Percentiles rank a stretch among this genome's conserved stretches.
phyloP scores from a whole-genome alignment of 2,888 invertebrate genomes.

The Enchytraeus crypticus region DNA sequence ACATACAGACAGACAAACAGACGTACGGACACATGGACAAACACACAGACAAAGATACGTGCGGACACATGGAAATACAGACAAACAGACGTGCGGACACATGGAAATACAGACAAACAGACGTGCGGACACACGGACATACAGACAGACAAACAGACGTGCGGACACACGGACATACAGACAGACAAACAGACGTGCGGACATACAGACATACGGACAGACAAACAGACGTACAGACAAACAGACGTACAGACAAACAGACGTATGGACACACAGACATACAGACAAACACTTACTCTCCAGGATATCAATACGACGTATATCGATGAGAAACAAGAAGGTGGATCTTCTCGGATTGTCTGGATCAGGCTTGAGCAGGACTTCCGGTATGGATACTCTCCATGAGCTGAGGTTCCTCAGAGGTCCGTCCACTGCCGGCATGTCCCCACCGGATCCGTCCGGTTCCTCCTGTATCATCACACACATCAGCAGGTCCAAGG shows the following conservation, averaged over 20 bases:
- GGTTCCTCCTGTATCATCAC: not conserved
- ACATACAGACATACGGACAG: too few species aligned
- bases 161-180: too few species aligned
- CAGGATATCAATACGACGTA: slow-evolving; percentile 44
- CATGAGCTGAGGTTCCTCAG: slow-evolving; percentile 60
- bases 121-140: too few species aligned
- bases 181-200: too few species aligned
- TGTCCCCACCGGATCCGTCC: not conserved
- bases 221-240: too few species aligned
- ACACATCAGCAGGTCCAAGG: too few species aligned
- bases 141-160: too few species aligned
- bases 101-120: too few species aligned
- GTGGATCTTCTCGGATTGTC: slow-evolving; percentile 45
- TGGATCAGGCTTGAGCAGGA: slow-evolving; percentile 50
- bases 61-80: too few species aligned
- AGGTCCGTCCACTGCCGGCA: slow-evolving; percentile 31
- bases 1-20: not conserved
- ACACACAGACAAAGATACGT: too few species aligned
- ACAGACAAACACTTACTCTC: slow-evolving; percentile 16
- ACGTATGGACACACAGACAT: too few species aligned
- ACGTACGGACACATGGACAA: not conserved
- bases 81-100: not conserved
- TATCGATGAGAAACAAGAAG: slow-evolving; percentile 50
- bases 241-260: too few species aligned
- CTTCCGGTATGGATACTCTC: slow-evolving; percentile 58